Evolutionary conservation across 2,113 vertebrate genomes (phyloP).

Genomic region (Sphyrna mokarran): DNA sequence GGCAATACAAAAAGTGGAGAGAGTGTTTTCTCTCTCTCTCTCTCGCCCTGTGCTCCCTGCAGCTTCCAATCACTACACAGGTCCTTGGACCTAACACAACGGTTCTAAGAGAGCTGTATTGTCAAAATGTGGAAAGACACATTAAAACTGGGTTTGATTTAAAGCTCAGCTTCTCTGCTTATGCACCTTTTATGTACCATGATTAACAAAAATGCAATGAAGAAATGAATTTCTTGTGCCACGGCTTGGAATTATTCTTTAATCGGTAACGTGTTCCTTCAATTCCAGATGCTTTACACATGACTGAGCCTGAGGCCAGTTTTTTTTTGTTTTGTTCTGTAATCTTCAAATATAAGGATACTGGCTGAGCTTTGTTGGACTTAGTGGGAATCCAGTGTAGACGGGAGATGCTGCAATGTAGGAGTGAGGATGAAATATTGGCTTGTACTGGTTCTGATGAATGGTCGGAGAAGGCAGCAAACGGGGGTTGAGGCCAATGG

Average conservation of each 20-base stretch:
- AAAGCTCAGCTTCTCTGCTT: slow-evolving; percentile 89
- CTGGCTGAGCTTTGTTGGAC: slow-evolving; percentile 94
- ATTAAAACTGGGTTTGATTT: slow-evolving; percentile 84
- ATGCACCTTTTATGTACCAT: slow-evolving; percentile 85
- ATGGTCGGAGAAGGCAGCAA: slow-evolving; percentile 86
- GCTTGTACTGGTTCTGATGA: slow-evolving; percentile 90
- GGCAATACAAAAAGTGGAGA: slow-evolving; percentile 99
- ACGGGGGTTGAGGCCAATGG: slow-evolving; percentile 85
- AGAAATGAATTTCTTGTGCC: slow-evolving; percentile 94
- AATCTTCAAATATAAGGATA: slow-evolving; percentile 82
- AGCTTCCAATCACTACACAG: slow-evolving; percentile 85
- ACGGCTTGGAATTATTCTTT: slow-evolving; percentile 72
- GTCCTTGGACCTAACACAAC: slow-evolving; percentile 69
- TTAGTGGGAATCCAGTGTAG: slow-evolving; percentile 86
- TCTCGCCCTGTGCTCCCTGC: slow-evolving; percentile 64
- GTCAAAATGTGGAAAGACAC: slow-evolving; percentile 98
- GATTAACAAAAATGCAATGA: slow-evolving; percentile 55
- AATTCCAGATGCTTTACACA: slow-evolving; percentile 47
- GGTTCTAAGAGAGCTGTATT: slow-evolving; percentile 70
- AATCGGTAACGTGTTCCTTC: slow-evolving; percentile 68
- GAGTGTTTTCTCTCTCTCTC: slow-evolving; percentile 55
- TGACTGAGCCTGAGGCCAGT: slow-evolving; percentile 51
- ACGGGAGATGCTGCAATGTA: slow-evolving; percentile 88
- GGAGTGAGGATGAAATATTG: slow-evolving; percentile 84
- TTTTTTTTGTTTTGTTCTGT: slow-evolving; percentile 40